A percentile compares a stretch with the other conserved stretches of the same genome.
phyloP scores from a whole-genome alignment of 2,888 invertebrate species.

The Pterobdella sp. region DNA sequence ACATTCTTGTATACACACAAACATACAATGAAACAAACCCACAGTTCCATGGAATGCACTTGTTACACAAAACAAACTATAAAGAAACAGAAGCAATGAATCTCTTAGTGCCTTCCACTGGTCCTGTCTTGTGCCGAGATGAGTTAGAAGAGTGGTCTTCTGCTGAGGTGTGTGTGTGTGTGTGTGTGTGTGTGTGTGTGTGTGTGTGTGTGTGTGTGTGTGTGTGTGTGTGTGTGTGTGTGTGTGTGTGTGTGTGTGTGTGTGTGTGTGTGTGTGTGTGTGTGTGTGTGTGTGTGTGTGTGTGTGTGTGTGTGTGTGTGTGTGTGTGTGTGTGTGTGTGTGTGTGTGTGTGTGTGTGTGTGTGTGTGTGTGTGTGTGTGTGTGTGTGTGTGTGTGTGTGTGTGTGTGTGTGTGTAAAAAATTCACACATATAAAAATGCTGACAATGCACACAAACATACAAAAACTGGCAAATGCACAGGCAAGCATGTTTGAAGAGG shows the following conservation, averaged over 20 bases:
- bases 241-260: slow-evolving; percentile 11
- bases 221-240: slow-evolving; percentile 14
- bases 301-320: slow-evolving; percentile 16
- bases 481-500: slow-evolving; percentile 97
- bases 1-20: neutral
- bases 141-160: slow-evolving; percentile 99
- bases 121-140: slow-evolving; percentile 83
- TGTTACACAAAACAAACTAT: slow-evolving; percentile 82
- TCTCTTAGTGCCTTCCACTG: slow-evolving; percentile 84
- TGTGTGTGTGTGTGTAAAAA: slow-evolving; percentile 92
- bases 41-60: slow-evolving; percentile 96
- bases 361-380: too few species aligned
- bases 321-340: slow-evolving; percentile 16
- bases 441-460: too few species aligned
- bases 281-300: slow-evolving; percentile 10
- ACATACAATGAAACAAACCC: slow-evolving; percentile 32
- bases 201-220: slow-evolving; percentile 14
- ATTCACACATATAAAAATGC: too few species aligned
- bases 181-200: slow-evolving; percentile 7
- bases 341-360: slow-evolving; percentile 10
- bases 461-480: too few species aligned
- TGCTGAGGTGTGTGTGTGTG: slow-evolving; percentile 61
- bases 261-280: slow-evolving; percentile 13
- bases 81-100: slow-evolving; percentile 82
- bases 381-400: slow-evolving; percentile 97